Evolutionary conservation across 2,797 vertebrate genomes (phyloP).

Genomic region (Garrulus glandarius): DNA sequence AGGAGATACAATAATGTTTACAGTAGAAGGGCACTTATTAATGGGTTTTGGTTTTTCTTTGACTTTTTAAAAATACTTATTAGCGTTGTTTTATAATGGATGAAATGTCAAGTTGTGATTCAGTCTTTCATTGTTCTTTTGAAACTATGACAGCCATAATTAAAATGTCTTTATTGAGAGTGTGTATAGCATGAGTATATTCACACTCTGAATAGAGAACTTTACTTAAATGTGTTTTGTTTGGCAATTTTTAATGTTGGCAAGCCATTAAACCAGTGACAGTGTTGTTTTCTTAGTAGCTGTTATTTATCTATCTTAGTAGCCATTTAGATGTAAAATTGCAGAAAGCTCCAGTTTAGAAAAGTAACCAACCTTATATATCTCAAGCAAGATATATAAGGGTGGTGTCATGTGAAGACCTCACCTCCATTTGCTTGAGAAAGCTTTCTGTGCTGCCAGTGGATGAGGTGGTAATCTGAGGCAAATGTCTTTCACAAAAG

Average conservation of each 20-base stretch:
- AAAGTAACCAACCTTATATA: neutral
- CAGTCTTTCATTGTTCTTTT: neutral
- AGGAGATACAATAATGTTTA: neutral
- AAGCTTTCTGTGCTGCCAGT: neutral
- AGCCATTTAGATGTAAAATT: neutral
- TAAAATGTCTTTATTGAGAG: neutral
- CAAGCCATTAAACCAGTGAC: neutral
- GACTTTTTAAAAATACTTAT: neutral
- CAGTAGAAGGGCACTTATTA: neutral
- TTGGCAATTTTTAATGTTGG: neutral
- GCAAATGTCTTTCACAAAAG: neutral
- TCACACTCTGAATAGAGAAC: neutral
- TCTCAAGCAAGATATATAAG: neutral
- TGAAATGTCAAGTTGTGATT: neutral
- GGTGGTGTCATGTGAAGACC: neutral
- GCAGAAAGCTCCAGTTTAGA: neutral
- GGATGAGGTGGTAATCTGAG: neutral
- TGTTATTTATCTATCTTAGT: neutral
- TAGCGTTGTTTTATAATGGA: neutral
- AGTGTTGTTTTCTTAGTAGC: neutral
- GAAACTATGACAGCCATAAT: neutral
- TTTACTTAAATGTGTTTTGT: neutral
- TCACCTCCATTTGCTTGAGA: neutral
- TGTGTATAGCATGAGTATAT: neutral
- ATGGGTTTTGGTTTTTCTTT: neutral